Base-by-base conservation (phyloP, 2,113 vertebrate genomes). In the Rousettus leschenaultii region DNA sequence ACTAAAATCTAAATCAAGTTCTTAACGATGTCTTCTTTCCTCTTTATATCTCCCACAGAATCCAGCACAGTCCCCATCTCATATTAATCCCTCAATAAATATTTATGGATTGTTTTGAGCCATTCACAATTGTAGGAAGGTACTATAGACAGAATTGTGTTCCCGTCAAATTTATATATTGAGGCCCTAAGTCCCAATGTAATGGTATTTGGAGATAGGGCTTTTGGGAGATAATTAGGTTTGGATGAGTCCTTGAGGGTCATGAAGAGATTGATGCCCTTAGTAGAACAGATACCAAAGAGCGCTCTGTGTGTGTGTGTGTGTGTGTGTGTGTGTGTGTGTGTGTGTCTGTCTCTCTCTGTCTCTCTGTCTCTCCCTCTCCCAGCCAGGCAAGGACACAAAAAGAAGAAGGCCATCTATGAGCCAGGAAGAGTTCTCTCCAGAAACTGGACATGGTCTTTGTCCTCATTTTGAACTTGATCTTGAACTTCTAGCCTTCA, bases 1-100 rank as follows among this genome's bases (percentile, higher is more conserved):
- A 30, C 19, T 51, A 87, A 95, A 94, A 78, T 61, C n/a, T 12
- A 77, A 91, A 66, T 63, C 63, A 57, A 70, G 2, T 74, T 33
- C 9, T 53, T 86, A 55, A 57, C 13, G 3, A 10, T 82, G 7
- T 73, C 15, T 21, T 82, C 28, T 82, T 73, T 7, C 19, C 78
- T 91, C 22, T 89, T 77, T 55, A 24, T 26, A 51, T 3, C 6
- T 6, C 48, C 63, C 26, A 63, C 7, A 57, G 61, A 53, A 74
- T 8, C 63, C 5, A 83, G 35, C 28, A 61, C 16, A 59, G 28
- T 68, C 45, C 38, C 66, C 24, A 11, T 22, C 22, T 97, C 40
- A 78, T 33, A 22, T 4, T 14, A 61, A 63, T 88, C 9, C 13
- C 26, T 61, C 6, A 24, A 0, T 43, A 45, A 92, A n/a, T 18